A percentile compares a stretch with the other conserved stretches of the same genome.
Evolutionary conservation across 2,797 vertebrate species (phyloP).

Genomic region (Darevskia nairensis): DNA sequence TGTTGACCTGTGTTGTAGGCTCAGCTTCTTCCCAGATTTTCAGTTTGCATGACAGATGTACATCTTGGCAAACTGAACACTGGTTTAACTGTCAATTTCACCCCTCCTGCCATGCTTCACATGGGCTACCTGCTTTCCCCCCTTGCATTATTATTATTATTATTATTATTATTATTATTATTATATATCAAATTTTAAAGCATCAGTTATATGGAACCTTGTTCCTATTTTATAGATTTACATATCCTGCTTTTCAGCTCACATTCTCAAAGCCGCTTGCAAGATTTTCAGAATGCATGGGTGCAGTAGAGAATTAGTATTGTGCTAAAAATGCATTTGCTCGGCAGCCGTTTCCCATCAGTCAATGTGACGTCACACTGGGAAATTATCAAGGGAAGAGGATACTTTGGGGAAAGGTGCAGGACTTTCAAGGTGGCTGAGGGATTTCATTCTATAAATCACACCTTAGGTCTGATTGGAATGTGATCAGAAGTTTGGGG

Average conservation of each 20-base stretch:
- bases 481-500: too few relatives aligned
- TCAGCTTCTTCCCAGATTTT: not conserved
- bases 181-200: not conserved
- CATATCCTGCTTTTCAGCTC: not conserved
- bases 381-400: too few relatives aligned
- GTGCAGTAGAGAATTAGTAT: not conserved
- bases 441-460: too few relatives aligned
- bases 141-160: too few relatives aligned
- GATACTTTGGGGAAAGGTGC: too few relatives aligned
- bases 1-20: not conserved
- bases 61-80: not conserved
- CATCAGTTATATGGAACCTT: not conserved
- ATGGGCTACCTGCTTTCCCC: not conserved
- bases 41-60: not conserved
- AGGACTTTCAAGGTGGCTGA: too few relatives aligned
- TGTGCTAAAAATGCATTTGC: not conserved
- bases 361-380: too few relatives aligned
- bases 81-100: not conserved
- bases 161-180: too few relatives aligned
- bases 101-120: not conserved
- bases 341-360: too few relatives aligned
- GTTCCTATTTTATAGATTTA: not conserved
- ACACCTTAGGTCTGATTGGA: too few relatives aligned
- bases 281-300: not conserved
- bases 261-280: not conserved